A percentile compares a stretch with the other conserved stretches of the same genome.
Evolutionary conservation across 2,797 vertebrate species (phyloP).

Genomic region (Telmatherina bonti): DNA sequence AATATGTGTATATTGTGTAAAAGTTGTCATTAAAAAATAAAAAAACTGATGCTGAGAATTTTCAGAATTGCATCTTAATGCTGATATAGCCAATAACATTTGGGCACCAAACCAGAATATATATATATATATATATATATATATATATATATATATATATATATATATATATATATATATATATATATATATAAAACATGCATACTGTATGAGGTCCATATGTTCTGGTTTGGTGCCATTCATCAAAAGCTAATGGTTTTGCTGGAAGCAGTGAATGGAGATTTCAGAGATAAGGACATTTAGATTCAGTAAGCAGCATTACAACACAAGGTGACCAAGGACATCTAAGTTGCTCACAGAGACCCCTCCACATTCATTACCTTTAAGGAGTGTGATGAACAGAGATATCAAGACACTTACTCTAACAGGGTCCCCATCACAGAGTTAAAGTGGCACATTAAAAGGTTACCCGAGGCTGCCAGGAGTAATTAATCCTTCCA

Average conservation of each 20-base stretch:
- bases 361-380: slow-evolving; percentile 43
- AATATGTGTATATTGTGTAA: no score
- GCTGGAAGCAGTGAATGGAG: slow-evolving; percentile 68
- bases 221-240: slow-evolving; percentile 47
- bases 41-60: no score
- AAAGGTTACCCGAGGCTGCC: slow-evolving; percentile 67
- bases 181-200: neutral
- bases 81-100: no score
- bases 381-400: slow-evolving; percentile 23
- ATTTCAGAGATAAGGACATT: slow-evolving; percentile 69
- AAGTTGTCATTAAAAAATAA: no score
- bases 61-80: no score
- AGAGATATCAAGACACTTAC: slow-evolving; percentile 44
- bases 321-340: slow-evolving; percentile 68
- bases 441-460: slow-evolving; percentile 56
- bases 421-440: slow-evolving; percentile 44
- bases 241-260: slow-evolving; percentile 57
- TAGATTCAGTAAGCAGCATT: slow-evolving; percentile 69
- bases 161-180: slow-evolving; percentile 30
- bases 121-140: neutral
- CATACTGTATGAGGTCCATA: slow-evolving; percentile 21
- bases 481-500: slow-evolving; percentile 72
- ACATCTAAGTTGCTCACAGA: slow-evolving; percentile 45
- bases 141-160: slow-evolving; percentile 16
- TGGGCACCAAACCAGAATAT: no score